Conservation (phyloP, 1,140 invertebrate species). For the Ceratitis capitata region DNA sequence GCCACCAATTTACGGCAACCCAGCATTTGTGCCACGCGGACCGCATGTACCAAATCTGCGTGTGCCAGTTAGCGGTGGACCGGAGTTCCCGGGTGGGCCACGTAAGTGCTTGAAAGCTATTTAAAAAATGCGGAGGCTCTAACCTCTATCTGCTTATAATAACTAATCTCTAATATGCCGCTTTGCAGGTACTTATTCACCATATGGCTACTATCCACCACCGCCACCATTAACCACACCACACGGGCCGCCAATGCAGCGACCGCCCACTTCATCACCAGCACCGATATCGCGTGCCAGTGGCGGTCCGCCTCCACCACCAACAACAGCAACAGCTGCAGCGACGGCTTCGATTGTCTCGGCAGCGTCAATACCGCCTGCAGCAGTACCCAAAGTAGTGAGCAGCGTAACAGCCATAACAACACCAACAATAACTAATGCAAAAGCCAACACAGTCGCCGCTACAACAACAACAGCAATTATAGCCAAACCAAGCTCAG, state of each 20-base stretch:
- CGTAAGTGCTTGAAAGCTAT: constrained; percentile 48
- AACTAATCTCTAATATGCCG: background rate
- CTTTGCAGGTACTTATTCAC: constrained; percentile 54
- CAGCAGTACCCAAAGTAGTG: background rate
- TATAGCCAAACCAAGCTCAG: constrained; percentile 27
- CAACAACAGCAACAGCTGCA: constrained; percentile 37
- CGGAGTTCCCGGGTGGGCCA: constrained; percentile 55
- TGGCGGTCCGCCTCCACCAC: background rate
- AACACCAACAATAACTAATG: background rate
- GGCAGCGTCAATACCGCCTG: background rate
- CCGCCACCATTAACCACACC: constrained; percentile 55
- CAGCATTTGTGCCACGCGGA: constrained; percentile 55
- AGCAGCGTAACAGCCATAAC: background rate
- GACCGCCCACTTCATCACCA: background rate
- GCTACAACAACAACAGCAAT: background rate
- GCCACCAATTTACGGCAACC: constrained; percentile 60
- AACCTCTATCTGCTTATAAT: background rate
- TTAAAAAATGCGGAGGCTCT: background rate
- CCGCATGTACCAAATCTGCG: constrained; percentile 45
- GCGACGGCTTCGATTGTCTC: constrained; percentile 43
- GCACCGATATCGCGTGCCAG: background rate
- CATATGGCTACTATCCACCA: constrained; percentile 61
- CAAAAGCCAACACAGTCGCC: background rate
- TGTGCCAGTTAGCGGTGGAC: constrained; percentile 36
- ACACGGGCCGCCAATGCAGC: background rate